Evolutionary conservation across 2,113 vertebrate genomes (phyloP).

Genomic region (Menidia beryllina): DNA sequence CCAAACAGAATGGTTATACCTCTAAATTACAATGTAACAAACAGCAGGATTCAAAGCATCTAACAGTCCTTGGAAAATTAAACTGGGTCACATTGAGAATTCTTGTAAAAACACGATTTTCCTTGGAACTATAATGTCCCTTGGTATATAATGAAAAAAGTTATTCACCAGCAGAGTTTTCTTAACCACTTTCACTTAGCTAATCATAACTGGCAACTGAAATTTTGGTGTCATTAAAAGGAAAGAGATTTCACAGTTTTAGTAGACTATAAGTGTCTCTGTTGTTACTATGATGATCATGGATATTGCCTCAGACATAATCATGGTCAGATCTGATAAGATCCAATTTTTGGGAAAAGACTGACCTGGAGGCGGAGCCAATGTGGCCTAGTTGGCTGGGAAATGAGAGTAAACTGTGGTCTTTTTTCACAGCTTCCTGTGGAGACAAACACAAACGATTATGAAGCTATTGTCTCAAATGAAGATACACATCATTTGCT

Average conservation of each 20-base stretch:
- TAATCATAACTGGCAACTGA: slow-evolving; percentile 19
- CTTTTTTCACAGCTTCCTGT: slow-evolving; percentile 86
- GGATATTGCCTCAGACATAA: slow-evolving; percentile 17
- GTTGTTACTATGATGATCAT: slow-evolving; percentile 14
- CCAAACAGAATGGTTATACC: slow-evolving; percentile 3
- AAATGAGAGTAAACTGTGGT: slow-evolving; percentile 84
- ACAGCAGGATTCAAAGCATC: neutral
- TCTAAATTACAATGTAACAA: neutral
- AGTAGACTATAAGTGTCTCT: slow-evolving; percentile 3
- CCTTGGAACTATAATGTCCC: neutral
- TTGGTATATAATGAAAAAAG: slow-evolving; percentile 6
- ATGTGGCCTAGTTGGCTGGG: slow-evolving; percentile 83
- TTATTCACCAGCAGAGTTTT: slow-evolving; percentile 28
- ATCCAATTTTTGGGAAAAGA: slow-evolving; percentile 50
- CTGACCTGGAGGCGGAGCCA: slow-evolving; percentile 82
- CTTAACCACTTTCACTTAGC: slow-evolving; percentile 47
- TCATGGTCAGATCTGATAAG: slow-evolving; percentile 24
- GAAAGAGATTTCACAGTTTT: slow-evolving; percentile 28
- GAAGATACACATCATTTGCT: slow-evolving; percentile 42
- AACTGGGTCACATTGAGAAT: neutral
- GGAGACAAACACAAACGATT: slow-evolving; percentile 69
- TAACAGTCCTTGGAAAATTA: neutral
- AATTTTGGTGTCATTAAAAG: slow-evolving; percentile 3
- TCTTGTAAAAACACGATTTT: neutral
- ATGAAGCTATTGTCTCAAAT: slow-evolving; percentile 70